These are phyloP conservation scores for Aldrovandia affinis DNA, from an alignment of 2,797 vertebrate species.

Conservation along the genomic window DNA sequence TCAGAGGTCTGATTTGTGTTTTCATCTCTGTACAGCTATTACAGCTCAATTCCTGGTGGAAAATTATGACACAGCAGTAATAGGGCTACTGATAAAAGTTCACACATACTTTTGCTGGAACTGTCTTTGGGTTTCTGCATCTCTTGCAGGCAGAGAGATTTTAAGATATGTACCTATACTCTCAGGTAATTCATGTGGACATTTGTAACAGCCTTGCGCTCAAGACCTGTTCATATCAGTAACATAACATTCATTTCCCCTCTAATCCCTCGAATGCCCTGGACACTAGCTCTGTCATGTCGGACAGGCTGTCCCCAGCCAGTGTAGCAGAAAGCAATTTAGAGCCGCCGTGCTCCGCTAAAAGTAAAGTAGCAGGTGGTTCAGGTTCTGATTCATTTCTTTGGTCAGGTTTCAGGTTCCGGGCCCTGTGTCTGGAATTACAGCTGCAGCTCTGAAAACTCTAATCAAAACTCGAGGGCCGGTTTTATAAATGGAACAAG, in stretches of 20 bases:
- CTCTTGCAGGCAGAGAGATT: neutral
- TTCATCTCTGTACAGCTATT: neutral
- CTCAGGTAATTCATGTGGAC: neutral
- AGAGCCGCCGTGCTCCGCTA: neutral
- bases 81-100: neutral
- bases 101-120: neutral
- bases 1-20: neutral
- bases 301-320: neutral
- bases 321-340: constrained; percentile 1
- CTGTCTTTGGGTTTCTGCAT: neutral
- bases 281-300: neutral
- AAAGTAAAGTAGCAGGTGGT: neutral
- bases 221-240: neutral
- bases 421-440: neutral
- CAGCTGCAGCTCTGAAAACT: neutral
- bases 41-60: neutral
- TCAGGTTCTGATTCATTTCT: neutral
- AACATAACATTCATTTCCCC: neutral
- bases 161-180: neutral
- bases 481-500: neutral
- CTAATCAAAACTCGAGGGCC: neutral
- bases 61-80: neutral
- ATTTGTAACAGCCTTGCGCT: too few relatives aligned
- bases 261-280: neutral
- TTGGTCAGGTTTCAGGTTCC: neutral